Percentiles rank a stretch among this genome's conserved stretches.
Evolutionary conservation across 2,113 vertebrate species (phyloP).

Genomic region (Campylomormyrus numenius): DNA sequence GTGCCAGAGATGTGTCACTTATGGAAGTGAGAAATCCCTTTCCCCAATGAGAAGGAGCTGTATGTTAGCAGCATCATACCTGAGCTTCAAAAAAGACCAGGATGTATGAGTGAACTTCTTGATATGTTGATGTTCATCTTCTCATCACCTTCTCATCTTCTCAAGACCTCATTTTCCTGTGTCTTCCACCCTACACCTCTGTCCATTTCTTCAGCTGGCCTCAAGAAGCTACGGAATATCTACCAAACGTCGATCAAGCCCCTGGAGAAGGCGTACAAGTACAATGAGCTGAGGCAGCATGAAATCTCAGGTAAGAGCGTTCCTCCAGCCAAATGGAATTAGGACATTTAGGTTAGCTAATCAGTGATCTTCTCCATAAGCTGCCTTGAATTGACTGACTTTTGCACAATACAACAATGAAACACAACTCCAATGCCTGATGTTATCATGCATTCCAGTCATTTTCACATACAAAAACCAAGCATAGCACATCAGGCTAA

Average conservation of each 20-base stretch:
- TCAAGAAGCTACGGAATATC: conserved; percentile 85
- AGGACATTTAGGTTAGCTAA: neutral
- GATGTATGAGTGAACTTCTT: neutral
- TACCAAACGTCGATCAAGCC: conserved; percentile 92
- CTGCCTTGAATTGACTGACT: neutral
- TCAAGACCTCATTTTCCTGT: conserved; percentile 16
- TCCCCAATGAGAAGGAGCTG: neutral
- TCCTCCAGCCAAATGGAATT: neutral
- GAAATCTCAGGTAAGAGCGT: conserved; percentile 84
- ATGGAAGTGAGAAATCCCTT: neutral
- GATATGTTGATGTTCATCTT: conserved; percentile 20
- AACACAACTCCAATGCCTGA: neutral
- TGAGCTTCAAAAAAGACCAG: neutral
- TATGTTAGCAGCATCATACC: neutral
- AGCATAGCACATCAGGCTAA: neutral
- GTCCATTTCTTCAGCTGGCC: conserved; percentile 53
- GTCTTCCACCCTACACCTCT: neutral
- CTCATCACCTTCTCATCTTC: conserved; percentile 5
- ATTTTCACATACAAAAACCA: neutral
- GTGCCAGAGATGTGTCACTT: neutral
- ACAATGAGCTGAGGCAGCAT: conserved; percentile 92
- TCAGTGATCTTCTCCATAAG: neutral
- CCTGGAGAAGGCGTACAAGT: conserved; percentile 93
- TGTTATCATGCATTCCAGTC: neutral
- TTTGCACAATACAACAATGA: neutral